Evolutionary conservation across 2,797 vertebrate species (phyloP).

Genomic region (Cryptoblepharus egeriae): DNA sequence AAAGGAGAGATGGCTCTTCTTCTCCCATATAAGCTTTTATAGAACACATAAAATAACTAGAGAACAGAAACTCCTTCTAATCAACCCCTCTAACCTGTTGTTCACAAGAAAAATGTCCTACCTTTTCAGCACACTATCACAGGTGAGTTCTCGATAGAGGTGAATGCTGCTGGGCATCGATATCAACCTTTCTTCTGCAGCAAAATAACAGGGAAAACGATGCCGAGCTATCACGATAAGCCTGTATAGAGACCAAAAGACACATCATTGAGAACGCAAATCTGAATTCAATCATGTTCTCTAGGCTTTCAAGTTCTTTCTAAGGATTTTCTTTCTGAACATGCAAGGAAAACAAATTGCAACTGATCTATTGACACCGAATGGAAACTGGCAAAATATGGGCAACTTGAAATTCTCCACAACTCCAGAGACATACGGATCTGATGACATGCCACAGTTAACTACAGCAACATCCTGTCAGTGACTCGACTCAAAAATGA

Average conservation of each 20-base stretch:
- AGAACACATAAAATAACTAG: too few species aligned
- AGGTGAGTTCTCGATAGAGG: conserved; percentile 84
- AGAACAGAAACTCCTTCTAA: too few species aligned
- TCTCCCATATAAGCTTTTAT: too few species aligned
- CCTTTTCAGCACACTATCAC: conserved; percentile 82
- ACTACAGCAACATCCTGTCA: background rate
- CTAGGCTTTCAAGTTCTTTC: background rate
- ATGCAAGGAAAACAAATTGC: background rate
- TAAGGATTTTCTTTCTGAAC: background rate
- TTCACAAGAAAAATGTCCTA: conserved; percentile 49
- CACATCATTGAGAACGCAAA: background rate
- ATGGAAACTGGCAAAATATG: background rate
- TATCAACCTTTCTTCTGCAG: conserved; percentile 77
- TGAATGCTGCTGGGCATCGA: conserved; percentile 80
- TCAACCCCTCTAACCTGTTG: background rate
- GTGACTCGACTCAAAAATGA: too few species aligned
- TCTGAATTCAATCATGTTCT: background rate
- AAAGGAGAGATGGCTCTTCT: too few species aligned
- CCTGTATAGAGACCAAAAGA: conserved; percentile 59
- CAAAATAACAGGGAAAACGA: conserved; percentile 81
- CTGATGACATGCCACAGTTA: background rate
- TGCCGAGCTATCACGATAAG: conserved; percentile 83
- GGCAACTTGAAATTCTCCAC: background rate
- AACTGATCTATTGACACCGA: conserved; percentile 7
- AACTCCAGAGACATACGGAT: background rate